These are phyloP conservation scores for Anarsia innoxiella DNA, from an alignment of 2,888 invertebrate genomes.

Conservation along the genomic window DNA sequence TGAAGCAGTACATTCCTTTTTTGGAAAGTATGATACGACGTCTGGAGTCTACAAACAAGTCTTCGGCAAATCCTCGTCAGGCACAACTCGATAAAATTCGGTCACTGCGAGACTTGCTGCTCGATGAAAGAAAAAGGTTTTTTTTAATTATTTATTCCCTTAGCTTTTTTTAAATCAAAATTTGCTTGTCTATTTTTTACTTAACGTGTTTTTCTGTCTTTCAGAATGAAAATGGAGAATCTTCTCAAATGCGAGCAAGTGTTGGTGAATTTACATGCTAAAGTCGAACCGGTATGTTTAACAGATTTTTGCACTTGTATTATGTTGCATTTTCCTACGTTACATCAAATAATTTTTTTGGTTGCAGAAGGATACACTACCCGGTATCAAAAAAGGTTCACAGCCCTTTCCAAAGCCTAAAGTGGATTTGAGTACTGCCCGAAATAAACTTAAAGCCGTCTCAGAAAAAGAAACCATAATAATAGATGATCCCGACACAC, in stretches of 20 bases:
- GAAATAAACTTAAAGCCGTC: constrained; percentile 52
- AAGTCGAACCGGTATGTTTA: constrained; percentile 76
- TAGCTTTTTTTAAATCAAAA: constrained; percentile 8
- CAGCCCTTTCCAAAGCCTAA: no score
- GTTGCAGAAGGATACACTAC: constrained; percentile 47
- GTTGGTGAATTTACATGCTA: constrained; percentile 77
- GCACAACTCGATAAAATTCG: constrained; percentile 79
- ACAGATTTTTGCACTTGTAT: neutral
- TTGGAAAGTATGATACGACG: constrained; percentile 80
- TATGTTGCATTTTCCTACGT: neutral
- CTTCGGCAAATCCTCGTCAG: constrained; percentile 66
- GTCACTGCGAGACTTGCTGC: constrained; percentile 76
- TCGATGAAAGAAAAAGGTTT: constrained; percentile 77
- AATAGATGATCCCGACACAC: constrained; percentile 35
- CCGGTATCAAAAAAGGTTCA: constrained; percentile 24
- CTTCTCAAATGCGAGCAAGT: constrained; percentile 81
- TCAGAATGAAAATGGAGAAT: constrained; percentile 81
- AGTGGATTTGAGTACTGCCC: constrained; percentile 39
- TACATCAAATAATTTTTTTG: constrained; percentile 13
- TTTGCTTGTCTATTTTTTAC: no score
- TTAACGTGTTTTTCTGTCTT: no score
- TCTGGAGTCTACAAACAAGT: constrained; percentile 67
- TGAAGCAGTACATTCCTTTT: constrained; percentile 84
- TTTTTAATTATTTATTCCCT: no score
- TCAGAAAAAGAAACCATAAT: constrained; percentile 24